Base-by-base conservation (phyloP, 2,113 vertebrate genomes). In the Enhydra lutris region DNA sequence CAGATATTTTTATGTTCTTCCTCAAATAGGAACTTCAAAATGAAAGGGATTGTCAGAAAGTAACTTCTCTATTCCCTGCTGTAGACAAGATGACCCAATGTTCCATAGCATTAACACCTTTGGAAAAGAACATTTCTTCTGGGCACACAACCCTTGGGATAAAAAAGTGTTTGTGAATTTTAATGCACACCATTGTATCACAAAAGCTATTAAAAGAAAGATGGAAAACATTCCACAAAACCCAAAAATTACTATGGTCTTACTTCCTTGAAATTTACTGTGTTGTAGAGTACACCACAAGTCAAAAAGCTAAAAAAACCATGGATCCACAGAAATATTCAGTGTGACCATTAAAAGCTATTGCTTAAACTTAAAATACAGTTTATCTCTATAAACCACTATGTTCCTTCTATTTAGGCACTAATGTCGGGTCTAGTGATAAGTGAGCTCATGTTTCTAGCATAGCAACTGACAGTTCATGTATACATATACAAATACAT, bases 261-360 rank as follows among this genome's bases (percentile, higher is more conserved):
- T 39, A 80, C 90, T 93, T 96, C 15, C 81, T 93, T 78, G 39
- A 90, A 78, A 90, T 78, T 57, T 86, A 86, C 42, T 71, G 4
- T 73, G 31, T 76, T 52, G n/a, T 20, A 57, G 45, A 31, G 9
- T 29, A 78, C 1, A 80, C 6, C 20, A n/a, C 42, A 76, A 69
- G 15, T 90, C 42, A 78, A 81, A 59, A 82, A 76, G 31, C 20
- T 39, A 29, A 52, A 42, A 47, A 74, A 42, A 4, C 34, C 26
- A 36, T 52, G 24, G 6, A 17, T n/a, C 21, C 15, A 17, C 13
- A 26, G 63, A 94, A 80, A 15, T 52, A 65, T n/a, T 50, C 63
- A 59, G 21, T 45, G 36, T 69, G 34, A 92, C 0, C 39, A 74
- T n/a, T 78, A 95, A 81, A 95, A 36, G 21, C 24, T 81, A 67